phyloP scores from a whole-genome alignment of 2,888 invertebrate genomes.

The Orgyia antiqua region DNA sequence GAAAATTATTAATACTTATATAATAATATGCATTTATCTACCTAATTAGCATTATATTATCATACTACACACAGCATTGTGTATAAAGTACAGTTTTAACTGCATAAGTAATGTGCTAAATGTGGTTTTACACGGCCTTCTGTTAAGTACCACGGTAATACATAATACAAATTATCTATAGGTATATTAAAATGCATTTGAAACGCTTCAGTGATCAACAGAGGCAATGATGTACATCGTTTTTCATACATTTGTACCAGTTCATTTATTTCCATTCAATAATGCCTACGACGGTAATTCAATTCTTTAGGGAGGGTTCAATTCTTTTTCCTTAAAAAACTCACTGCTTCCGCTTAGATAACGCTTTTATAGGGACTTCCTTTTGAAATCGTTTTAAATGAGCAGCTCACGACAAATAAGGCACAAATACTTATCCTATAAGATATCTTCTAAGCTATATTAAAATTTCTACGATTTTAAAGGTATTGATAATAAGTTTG shows the following conservation, averaged over 20 bases:
- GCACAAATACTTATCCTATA: background rate
- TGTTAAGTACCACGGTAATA: no score
- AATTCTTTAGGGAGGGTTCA: slow-evolving; percentile 4
- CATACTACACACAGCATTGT: no score
- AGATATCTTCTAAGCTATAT: no score
- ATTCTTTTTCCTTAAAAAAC: slow-evolving; percentile 13
- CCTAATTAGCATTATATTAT: no score
- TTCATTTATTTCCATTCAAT: slow-evolving; percentile 7
- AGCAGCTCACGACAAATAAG: background rate
- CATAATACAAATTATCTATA: no score
- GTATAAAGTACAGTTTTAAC: no score
- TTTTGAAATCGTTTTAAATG: slow-evolving; percentile 3
- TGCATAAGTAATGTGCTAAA: no score
- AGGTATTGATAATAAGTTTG: no score
- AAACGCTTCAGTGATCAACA: background rate
- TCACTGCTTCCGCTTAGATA: slow-evolving; percentile 15
- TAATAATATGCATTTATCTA: no score
- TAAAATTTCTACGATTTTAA: no score
- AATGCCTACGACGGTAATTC: slow-evolving; percentile 3
- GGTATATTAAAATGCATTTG: background rate
- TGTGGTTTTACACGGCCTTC: no score
- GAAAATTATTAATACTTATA: no score
- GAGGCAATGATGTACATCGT: background rate
- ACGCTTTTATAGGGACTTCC: slow-evolving; percentile 6
- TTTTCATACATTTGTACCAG: slow-evolving; percentile 1